Base-by-base conservation (phyloP, 2,113 vertebrate species). In the Corythornis cristatus region DNA sequence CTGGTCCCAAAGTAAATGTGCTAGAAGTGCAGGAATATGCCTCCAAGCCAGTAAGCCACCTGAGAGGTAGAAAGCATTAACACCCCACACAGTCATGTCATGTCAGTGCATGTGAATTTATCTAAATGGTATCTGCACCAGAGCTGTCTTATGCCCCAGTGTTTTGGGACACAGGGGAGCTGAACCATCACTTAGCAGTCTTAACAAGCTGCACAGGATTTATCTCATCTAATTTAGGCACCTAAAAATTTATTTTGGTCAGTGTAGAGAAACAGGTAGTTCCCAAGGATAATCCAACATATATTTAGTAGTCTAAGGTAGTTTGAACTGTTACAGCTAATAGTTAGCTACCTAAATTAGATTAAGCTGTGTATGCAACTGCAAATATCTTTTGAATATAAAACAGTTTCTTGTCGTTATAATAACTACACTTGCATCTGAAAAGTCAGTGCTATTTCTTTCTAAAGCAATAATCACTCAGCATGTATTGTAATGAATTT, bases 341-440 rank as follows among this genome's bases (percentile, higher is more conserved):
- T 76, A 56, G 54, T 87, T 57, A 89, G 71, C 58, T 91, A 87
- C 50, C 74, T 79, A 85, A 93, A 92, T 93, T 82, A 89, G 57
- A 95, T 93, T 87, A 89, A 93, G 37, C 16, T 93, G 15, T 14
- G 45, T 82, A 84, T 4, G 9, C 46, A 89, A 82, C 54, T 62
- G 84, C 25, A 94, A 76, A 54, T 90, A 89, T 68, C 71, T 93
- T 87, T 58, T 73, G 67, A 92, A 93, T 82, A 73, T 79, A 87
- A 90, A 95, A 45, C 4, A 95, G 53, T 37, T 89, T 82, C 50
- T 84, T 92, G 29, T 11, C 35, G 26, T 87, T 85, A 45, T 68
- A 88, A 84, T 54, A 61, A 42, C 23, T 84, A 54, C 26, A 70
- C 50, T 86, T 84, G 45, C 70, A 88, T 90, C n/a, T 72, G 40